Conservation (phyloP, 2,797 vertebrate species). For the Neoniphon sammara region DNA sequence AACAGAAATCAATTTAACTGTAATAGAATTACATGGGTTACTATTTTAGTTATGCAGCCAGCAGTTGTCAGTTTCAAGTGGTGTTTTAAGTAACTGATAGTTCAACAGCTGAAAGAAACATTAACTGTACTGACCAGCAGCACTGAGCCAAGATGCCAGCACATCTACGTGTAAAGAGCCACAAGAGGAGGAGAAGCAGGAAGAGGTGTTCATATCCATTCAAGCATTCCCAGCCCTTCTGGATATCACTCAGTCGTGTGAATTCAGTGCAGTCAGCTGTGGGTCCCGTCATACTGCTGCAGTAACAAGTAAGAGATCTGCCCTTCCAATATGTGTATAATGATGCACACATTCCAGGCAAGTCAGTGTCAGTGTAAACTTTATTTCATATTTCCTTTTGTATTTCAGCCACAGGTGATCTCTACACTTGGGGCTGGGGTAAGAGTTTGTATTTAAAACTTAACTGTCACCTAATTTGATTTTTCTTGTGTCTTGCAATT, state of each 20-base stretch:
- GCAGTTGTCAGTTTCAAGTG: background rate
- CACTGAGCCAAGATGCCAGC: slow-evolving; percentile 14
- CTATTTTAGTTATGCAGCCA: background rate
- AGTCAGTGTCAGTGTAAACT: slow-evolving; percentile 29
- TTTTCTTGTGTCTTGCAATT: background rate
- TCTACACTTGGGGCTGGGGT: slow-evolving; percentile 99
- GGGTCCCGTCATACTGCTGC: slow-evolving; percentile 92
- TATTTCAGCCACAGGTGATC: slow-evolving; percentile 86
- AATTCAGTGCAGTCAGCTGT: slow-evolving; percentile 86
- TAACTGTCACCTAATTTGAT: background rate
- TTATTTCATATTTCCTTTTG: slow-evolving; percentile 19
- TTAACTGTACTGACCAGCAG: slow-evolving; percentile 36
- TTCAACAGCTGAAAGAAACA: background rate
- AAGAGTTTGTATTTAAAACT: slow-evolving; percentile 66
- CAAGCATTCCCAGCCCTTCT: slow-evolving; percentile 93
- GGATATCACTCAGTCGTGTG: slow-evolving; percentile 84
- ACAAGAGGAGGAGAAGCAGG: slow-evolving; percentile 39
- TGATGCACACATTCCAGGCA: slow-evolving; percentile 35
- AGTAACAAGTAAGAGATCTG: slow-evolving; percentile 85
- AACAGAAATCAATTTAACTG: background rate
- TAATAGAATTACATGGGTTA: background rate
- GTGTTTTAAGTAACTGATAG: background rate
- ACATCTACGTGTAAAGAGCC: slow-evolving; percentile 28
- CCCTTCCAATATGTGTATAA: background rate
- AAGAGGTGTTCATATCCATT: slow-evolving; percentile 87